Base-by-base conservation (phyloP, 2,797 vertebrate genomes). In the Sebastes taczanowskii region DNA sequence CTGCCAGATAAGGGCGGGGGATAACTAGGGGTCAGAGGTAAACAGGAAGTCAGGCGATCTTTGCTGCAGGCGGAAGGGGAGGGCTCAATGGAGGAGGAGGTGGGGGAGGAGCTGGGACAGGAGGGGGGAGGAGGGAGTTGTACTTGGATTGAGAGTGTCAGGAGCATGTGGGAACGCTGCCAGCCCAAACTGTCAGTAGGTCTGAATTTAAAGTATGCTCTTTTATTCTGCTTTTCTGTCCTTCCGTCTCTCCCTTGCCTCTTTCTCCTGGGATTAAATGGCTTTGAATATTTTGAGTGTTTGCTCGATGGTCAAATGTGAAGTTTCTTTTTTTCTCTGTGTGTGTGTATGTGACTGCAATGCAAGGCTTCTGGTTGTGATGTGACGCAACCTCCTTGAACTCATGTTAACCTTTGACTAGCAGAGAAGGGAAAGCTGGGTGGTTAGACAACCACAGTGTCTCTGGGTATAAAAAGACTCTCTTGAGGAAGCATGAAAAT, bases 31-130 rank as follows among this genome's bases (percentile, higher is more conserved):
- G 91, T 96, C 93, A 96, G 94, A 94, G 94, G 93, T 96, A 93
- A 96, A 95, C 91, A 96, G 95, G 95, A 97, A 97, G 94, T 90
- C 73, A 87, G 90, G 89, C 82, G 53, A 89, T 86, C 68, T 89
- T 71, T 77, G 83, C 89, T 83, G 77, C 72, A 66, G 82, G 63
- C 87, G 93, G 93, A 94, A 94, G 89, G 83, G n/a, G 77, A 95
- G 92, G 89, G 80, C 88, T 63, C 78, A 66, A 46, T 23, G 78
- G 62, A 80, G 74, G 73, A 75, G 69, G 35, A 0, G 9, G 89
- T 46, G 46, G 53, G n/a, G 84, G 87, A 85, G 81, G 76, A 1
- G 72, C 0, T 11, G 27, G n/a, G 62, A 75, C 71, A 77, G 78
- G 46, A 90, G 91, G 14, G 68, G 93, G 93, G 94, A 91, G 93